Evolutionary conservation across 2,888 invertebrate species (phyloP), one percentile per base, ranked within the genome.

Genomic region (Nyleta sp.): DNA sequence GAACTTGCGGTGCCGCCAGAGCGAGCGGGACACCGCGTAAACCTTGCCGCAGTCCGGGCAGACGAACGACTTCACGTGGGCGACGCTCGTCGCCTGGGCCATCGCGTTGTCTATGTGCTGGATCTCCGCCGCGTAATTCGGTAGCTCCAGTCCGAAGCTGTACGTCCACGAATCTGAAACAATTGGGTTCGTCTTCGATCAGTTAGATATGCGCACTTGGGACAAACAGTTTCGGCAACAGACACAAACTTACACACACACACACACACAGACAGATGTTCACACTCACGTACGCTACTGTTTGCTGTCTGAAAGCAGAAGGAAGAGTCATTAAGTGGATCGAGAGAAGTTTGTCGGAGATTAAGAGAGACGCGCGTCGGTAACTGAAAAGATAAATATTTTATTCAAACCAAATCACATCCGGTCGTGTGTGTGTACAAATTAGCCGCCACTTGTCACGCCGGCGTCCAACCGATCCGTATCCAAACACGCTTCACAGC

Each of bases 1-100:
- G 78, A 85, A 89, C 42, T 89, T 90, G 48, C 84, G 85, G 73
- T 90, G 90, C 28, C 90, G 83, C 89, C 89, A 87, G 0, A 89
- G 81, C 1, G 90, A 90, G 18, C 89, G 85, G 28, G 82, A 82
- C 1, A 88, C 89, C 10, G 85, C 83, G 74, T 90, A 90, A 13
- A 82, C 73, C 50, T 88, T 89, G 31, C 90, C 89, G 64, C 90
- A 90, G 33, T 87, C 85, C 8, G 77, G 64, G 67, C 90, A 90
- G 7, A 77, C 65, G 77, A 83, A 88, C 5, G 67, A 24, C 11
- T 76, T 76, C 4, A 76, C 59, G 13, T 64, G 70, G 3, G 35
- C 35, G n/a, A n/a, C n/a, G n/a, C n/a, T n/a, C 11, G 40, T 15
- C 11, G 60, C 24, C 8, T 60, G 67, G 0, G 50, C 38, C 48